phyloP scores from a whole-genome alignment of 2,113 vertebrate genomes.

The Carettochelys insculpta region DNA sequence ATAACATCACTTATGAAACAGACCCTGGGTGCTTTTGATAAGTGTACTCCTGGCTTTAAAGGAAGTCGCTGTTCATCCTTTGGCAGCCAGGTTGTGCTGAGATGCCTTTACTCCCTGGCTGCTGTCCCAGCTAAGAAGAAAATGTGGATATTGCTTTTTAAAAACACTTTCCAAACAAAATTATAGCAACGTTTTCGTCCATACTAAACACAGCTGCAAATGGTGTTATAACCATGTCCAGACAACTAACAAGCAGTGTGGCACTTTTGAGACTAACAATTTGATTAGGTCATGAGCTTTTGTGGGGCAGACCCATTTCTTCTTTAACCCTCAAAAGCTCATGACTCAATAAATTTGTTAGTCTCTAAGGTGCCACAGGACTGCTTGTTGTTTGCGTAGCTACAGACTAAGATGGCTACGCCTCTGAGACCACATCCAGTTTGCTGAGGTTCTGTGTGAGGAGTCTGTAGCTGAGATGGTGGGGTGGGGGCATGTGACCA shows the following conservation, averaged over 20 bases:
- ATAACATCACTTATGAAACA: background rate
- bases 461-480: slow-evolving; percentile 14
- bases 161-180: background rate
- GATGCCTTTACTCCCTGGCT: background rate
- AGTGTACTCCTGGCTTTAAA: background rate
- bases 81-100: background rate
- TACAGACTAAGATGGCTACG: no score
- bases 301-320: no score
- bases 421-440: no score
- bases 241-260: no score
- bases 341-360: no score
- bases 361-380: no score
- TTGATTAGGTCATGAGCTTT: no score
- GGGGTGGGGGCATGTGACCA: slow-evolving; percentile 32
- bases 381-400: no score
- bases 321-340: no score
- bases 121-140: background rate
- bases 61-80: background rate
- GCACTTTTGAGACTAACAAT: no score
- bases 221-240: background rate
- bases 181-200: background rate
- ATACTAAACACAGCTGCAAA: background rate
- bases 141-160: background rate
- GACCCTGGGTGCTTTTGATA: background rate
- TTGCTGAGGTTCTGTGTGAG: background rate